phyloP scores from a whole-genome alignment of 2,888 invertebrate genomes.

The Zele albiditarsus region DNA sequence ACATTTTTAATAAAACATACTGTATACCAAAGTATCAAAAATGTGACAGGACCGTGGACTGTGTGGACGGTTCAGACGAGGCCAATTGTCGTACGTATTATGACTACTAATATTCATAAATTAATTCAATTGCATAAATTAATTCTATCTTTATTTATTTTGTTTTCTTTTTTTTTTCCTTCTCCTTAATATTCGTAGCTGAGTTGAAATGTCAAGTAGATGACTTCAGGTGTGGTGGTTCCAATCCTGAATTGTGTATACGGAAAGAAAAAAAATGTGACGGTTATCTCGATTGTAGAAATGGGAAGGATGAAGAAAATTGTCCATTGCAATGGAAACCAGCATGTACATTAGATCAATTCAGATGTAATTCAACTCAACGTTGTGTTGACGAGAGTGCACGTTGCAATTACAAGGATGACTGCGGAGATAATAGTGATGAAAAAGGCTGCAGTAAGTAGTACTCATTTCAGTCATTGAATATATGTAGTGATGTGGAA shows the following conservation, averaged over 20 bases:
- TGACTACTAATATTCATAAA: slow-evolving; percentile 10
- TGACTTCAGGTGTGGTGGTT: slow-evolving; percentile 88
- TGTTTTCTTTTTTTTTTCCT: slow-evolving; percentile 41
- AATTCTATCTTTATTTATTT: background rate
- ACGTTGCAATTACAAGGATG: slow-evolving; percentile 91
- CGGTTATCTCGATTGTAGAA: slow-evolving; percentile 91
- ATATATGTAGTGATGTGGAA: background rate
- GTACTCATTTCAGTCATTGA: background rate
- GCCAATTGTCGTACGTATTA: slow-evolving; percentile 92
- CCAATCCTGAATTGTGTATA: slow-evolving; percentile 84
- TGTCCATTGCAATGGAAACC: slow-evolving; percentile 76
- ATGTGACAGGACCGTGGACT: slow-evolving; percentile 96
- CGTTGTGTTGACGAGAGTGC: slow-evolving; percentile 85
- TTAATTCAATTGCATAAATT: background rate
- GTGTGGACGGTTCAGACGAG: slow-evolving; percentile 96
- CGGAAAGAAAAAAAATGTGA: slow-evolving; percentile 93
- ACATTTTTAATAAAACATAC: slow-evolving; percentile 96
- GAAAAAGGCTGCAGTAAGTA: slow-evolving; percentile 91
- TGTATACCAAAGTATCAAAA: slow-evolving; percentile 94
- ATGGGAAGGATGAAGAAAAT: slow-evolving; percentile 85
- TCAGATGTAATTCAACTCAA: slow-evolving; percentile 86
- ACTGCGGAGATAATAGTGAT: slow-evolving; percentile 93
- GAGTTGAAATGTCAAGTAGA: slow-evolving; percentile 90
- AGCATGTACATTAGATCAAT: slow-evolving; percentile 88
- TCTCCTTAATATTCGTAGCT: slow-evolving; percentile 75